Percentiles rank a stretch among this genome's conserved stretches.
These are phyloP conservation scores for Philopedon plagiatum DNA, from an alignment of 2,888 invertebrate genomes.

Conservation along the genomic window DNA sequence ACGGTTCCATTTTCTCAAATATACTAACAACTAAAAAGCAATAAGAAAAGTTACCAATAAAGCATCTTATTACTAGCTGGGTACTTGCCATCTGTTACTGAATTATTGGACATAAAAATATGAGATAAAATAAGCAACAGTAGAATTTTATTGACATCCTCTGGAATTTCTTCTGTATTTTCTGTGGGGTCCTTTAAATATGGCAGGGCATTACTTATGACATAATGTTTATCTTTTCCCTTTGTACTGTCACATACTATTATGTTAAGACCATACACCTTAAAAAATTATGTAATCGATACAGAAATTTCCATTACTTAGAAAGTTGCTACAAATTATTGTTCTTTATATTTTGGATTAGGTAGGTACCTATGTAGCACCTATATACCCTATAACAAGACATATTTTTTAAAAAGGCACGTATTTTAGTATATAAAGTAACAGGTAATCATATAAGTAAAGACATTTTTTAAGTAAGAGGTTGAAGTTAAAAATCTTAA, in stretches of 20 bases:
- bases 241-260: constrained; percentile 53
- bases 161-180: constrained; percentile 49
- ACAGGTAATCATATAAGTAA: no score
- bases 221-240: constrained; percentile 55
- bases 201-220: constrained; percentile 57
- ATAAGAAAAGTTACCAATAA: neutral
- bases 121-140: constrained; percentile 59
- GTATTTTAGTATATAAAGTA: no score
- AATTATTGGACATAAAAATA: constrained; percentile 58
- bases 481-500: no score
- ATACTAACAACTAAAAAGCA: no score
- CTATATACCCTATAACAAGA: no score
- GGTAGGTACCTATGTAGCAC: no score
- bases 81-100: constrained; percentile 58
- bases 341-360: no score
- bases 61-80: neutral
- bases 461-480: no score
- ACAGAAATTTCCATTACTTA: no score
- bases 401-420: no score
- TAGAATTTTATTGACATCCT: constrained; percentile 57
- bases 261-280: constrained; percentile 60
- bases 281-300: constrained; percentile 31
- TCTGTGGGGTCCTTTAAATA: constrained; percentile 52
- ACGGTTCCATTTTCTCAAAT: no score
- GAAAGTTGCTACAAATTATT: no score